Conservation (phyloP, 2,113 vertebrate species). For the Probosciger aterrimus region DNA sequence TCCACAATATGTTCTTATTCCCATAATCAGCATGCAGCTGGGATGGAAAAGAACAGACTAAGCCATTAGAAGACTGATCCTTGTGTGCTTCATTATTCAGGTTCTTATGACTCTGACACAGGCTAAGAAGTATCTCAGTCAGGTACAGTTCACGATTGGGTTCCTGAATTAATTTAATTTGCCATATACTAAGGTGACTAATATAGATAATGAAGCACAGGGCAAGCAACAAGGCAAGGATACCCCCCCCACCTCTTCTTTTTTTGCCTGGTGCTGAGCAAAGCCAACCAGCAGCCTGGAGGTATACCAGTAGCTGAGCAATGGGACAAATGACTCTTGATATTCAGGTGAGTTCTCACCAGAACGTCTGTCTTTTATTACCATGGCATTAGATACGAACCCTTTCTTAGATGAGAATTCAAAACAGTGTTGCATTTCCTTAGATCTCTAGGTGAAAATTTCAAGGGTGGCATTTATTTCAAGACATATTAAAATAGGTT, state of each 20-base stretch:
- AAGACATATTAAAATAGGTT: constrained; percentile 17
- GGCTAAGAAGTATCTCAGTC: not conserved
- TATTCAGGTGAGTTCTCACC: not conserved
- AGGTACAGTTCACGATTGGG: not conserved
- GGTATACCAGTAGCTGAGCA: fast-evolving
- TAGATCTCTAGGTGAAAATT: not conserved
- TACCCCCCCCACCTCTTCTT: not conserved
- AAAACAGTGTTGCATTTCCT: not conserved
- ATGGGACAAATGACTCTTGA: not conserved
- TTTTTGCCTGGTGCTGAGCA: not conserved
- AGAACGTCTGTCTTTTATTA: not conserved
- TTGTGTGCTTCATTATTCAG: not conserved
- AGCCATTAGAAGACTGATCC: not conserved
- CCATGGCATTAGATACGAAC: fast-evolving
- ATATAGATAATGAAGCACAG: fast-evolving
- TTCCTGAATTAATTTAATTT: not conserved
- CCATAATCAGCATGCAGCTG: not conserved
- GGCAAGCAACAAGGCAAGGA: not conserved
- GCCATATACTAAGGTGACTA: fast-evolving
- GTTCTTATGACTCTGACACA: not conserved
- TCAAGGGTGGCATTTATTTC: constrained; percentile 21
- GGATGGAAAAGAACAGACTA: not conserved
- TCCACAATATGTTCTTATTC: constrained; percentile 24
- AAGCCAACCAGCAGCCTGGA: not conserved
- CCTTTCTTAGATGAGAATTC: not conserved